phyloP scores from a whole-genome alignment of 2,113 vertebrate genomes.

The Paedocypris sp. region DNA sequence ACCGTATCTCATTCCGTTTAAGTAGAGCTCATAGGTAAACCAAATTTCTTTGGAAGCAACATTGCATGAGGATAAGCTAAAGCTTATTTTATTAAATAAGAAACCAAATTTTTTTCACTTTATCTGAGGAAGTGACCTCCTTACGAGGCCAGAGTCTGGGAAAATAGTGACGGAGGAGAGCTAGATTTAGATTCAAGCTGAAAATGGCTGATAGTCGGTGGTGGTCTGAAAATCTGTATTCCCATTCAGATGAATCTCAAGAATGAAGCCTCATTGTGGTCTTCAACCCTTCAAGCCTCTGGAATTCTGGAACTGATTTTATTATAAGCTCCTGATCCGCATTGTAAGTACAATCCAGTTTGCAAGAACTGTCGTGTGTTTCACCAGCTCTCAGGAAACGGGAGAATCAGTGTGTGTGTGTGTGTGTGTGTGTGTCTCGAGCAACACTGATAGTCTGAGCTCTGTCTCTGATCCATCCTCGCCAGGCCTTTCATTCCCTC shows the following conservation, averaged over 20 bases:
- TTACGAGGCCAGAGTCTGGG: slow-evolving; percentile 7
- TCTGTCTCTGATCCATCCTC: background rate
- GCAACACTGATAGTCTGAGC: background rate
- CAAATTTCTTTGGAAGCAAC: slow-evolving; percentile 46
- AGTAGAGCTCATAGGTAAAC: slow-evolving; percentile 53
- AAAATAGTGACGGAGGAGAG: background rate
- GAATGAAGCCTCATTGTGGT: background rate
- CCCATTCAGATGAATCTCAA: background rate
- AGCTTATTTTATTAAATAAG: slow-evolving; percentile 42
- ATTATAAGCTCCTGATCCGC: background rate
- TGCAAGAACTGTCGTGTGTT: slow-evolving; percentile 1
- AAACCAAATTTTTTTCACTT: slow-evolving; percentile 31
- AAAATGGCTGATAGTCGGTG: background rate
- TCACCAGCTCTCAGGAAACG: slow-evolving; percentile 24
- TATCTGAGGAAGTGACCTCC: slow-evolving; percentile 25
- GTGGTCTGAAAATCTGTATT: background rate
- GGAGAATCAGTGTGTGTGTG: slow-evolving; percentile 11
- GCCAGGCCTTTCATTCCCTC: slow-evolving; percentile 1
- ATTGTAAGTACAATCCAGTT: slow-evolving; percentile 19
- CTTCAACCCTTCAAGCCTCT: background rate
- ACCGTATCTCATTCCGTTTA: slow-evolving; percentile 43
- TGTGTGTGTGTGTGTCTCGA: no score
- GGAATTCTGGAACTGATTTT: background rate
- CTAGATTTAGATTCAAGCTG: background rate
- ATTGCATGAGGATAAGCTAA: slow-evolving; percentile 60